Percentiles rank a stretch among this genome's conserved stretches.
Evolutionary conservation across 2,797 vertebrate species (phyloP).

Genomic region (Furcifer pardalis): DNA sequence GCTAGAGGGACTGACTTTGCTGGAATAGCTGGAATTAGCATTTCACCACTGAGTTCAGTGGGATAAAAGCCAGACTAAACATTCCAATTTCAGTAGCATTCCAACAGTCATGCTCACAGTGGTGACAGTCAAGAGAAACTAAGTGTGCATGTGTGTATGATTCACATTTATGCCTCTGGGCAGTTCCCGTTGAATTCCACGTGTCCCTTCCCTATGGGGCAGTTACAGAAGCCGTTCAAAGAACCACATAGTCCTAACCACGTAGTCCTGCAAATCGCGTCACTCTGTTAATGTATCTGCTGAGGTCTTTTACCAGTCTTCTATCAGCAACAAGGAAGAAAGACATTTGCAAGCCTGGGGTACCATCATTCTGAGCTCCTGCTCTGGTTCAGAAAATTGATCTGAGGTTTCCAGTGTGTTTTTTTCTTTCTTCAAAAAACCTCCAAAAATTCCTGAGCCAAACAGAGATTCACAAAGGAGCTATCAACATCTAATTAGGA

Average conservation of each 20-base stretch:
- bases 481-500: not conserved
- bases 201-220: not conserved
- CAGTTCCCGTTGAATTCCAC: not conserved
- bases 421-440: not conserved
- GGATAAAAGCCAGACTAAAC: conserved; percentile 10
- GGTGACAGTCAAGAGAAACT: not conserved
- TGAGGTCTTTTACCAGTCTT: not conserved
- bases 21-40: not conserved
- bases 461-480: not conserved
- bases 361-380: not conserved
- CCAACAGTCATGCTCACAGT: not conserved
- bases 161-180: not conserved
- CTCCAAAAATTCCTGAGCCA: not conserved
- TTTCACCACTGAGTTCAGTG: not conserved
- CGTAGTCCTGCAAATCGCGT: not conserved
- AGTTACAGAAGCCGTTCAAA: not conserved
- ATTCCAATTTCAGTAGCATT: conserved; percentile 6
- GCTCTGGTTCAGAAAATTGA: not conserved
- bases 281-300: not conserved
- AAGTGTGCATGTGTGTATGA: not conserved
- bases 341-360: no score
- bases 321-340: not conserved
- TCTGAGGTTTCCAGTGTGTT: not conserved
- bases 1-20: not conserved
- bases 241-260: not conserved